Base-by-base conservation (phyloP, 2,113 vertebrate genomes). In the Oophaga pumilio region DNA sequence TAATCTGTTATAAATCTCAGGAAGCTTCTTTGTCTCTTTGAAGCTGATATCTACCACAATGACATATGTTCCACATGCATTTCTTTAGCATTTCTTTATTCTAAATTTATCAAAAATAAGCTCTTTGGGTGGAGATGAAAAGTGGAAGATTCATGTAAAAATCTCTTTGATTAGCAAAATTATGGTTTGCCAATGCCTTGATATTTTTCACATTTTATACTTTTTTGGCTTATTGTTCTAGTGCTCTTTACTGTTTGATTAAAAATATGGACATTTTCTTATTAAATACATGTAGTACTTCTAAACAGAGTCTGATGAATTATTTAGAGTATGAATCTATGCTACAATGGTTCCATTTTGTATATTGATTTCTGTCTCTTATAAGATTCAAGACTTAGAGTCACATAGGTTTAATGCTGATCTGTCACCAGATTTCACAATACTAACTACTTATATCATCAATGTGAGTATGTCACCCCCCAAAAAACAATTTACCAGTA, bases 1-100 rank as follows among this genome's bases (percentile, higher is more conserved):
- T 80, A 82, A 82, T 82, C 60, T 82, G 18, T 15, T 49, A 22
- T 64, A 26, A 68, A 50, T 50, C 80, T 62, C 20, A 22, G 60
- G 22, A 50, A 66, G 60, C 20, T 50, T 24, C 14, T 52, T 52
- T 26, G 12, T 68, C 77, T 78, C 53, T 52, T 68, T 82, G 43
- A 82, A 82, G 22, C 62, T 68, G 62, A 68, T 68, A 14, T 68
- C 6, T 68, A 52, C 43, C 43, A 52, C 62, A 49, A 53, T 82
- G 22, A 52, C 80, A 50, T 20, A 12, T 82, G 50, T 82, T 28
- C 52, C 56, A 59, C 17, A 33, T 53, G n/a, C 28, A 81, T 81
- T 33, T 81, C 57, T 81, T 81, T 10, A 10, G 14, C n/a, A n/a
- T n/a, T 43, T 81, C 57, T 49, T 28, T 53, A n/a, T 13, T 79